These are phyloP conservation scores for Aporophyla lueneburgensis DNA, from an alignment of 2,888 invertebrate genomes.

Conservation along the genomic window DNA sequence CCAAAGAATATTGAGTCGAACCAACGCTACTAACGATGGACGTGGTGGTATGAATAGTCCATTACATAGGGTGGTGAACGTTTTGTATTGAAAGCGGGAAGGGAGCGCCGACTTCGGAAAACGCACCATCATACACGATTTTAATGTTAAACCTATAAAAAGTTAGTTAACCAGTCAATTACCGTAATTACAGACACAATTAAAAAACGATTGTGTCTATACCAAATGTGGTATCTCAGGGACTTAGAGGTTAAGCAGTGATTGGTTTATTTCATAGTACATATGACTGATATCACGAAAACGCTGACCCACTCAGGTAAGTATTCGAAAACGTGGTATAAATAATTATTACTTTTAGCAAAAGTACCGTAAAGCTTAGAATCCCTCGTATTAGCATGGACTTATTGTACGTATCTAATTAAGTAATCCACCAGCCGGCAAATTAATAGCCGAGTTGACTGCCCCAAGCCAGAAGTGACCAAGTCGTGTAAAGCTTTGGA, in stretches of 20 bases:
- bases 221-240: no score
- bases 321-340: not conserved
- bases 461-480: not conserved
- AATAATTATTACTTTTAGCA: not conserved
- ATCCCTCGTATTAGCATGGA: not conserved
- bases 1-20: conserved; percentile 28
- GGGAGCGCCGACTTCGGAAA: conserved; percentile 38
- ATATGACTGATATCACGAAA: conserved; percentile 13
- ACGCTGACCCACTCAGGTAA: not conserved
- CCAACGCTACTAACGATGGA: conserved; percentile 21
- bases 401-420: not conserved
- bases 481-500: not conserved
- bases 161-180: not conserved
- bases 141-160: conserved; percentile 22
- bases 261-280: conserved; percentile 18
- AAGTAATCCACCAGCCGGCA: conserved; percentile 1
- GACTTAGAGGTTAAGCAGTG: no score
- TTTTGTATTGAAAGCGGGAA: conserved; percentile 18
- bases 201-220: no score
- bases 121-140: conserved; percentile 46
- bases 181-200: no score
- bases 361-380: not conserved
- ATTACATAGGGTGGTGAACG: conserved; percentile 32
- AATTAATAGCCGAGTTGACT: not conserved
- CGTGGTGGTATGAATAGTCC: conserved; percentile 44